Conservation (phyloP, 2,888 invertebrate genomes). For the Anticlea derivata region DNA sequence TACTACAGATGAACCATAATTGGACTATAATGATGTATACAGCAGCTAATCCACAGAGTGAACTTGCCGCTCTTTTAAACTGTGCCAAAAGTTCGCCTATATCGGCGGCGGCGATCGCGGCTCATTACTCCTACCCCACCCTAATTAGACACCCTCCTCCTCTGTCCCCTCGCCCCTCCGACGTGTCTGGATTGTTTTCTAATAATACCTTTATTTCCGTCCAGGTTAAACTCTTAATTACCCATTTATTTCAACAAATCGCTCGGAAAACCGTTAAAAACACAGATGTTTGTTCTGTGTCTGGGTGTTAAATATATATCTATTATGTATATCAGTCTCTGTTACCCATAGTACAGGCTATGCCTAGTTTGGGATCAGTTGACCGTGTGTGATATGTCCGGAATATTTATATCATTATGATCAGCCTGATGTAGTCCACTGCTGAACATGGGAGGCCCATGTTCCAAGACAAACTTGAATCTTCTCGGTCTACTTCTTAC, state of each 20-base stretch:
- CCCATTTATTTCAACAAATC: slow-evolving; percentile 59
- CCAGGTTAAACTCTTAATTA: slow-evolving; percentile 69
- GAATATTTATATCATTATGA: too few relatives aligned
- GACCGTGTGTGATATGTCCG: too few relatives aligned
- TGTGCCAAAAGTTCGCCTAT: slow-evolving; percentile 33
- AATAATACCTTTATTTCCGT: slow-evolving; percentile 79
- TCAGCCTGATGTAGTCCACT: too few relatives aligned
- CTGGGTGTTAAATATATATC: too few relatives aligned
- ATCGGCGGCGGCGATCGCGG: slow-evolving; percentile 81
- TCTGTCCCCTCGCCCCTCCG: slow-evolving; percentile 37
- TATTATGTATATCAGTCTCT: too few relatives aligned
- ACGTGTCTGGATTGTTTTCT: slow-evolving; percentile 75
- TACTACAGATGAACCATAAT: too few relatives aligned
- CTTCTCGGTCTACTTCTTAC: too few relatives aligned
- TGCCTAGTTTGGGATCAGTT: too few relatives aligned
- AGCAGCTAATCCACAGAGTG: background rate
- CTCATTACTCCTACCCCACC: slow-evolving; percentile 79
- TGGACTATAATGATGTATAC: too few relatives aligned
- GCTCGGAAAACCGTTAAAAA: slow-evolving; percentile 40
- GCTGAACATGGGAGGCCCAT: too few relatives aligned
- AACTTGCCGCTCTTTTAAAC: slow-evolving; percentile 5
- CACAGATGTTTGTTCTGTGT: slow-evolving; percentile 31
- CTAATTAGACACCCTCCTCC: slow-evolving; percentile 77
- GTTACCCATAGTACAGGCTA: too few relatives aligned
- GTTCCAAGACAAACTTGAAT: too few relatives aligned